These are phyloP conservation scores for Microtus montanus DNA, from an alignment of 2,113 vertebrate genomes.

Conservation along the genomic window DNA sequence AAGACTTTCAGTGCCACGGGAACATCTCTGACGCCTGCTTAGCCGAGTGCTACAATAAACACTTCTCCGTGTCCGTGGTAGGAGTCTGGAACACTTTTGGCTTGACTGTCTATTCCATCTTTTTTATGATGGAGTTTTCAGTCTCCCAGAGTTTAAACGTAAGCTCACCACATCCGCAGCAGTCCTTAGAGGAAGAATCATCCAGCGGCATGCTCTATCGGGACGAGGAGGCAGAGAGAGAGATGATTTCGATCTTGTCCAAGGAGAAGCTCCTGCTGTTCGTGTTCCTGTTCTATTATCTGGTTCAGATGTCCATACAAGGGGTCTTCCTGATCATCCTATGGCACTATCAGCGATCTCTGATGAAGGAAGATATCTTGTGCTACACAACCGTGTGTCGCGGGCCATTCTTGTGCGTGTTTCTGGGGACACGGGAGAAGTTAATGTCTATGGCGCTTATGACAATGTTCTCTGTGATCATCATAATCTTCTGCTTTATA, in stretches of 20 bases:
- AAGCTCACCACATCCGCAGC: background rate
- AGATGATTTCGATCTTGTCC: constrained; percentile 69
- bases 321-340: constrained; percentile 80
- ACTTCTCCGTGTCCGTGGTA: constrained; percentile 55
- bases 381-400: constrained; percentile 57
- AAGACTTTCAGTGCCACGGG: constrained; percentile 72
- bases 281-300: constrained; percentile 81
- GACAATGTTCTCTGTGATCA: constrained; percentile 71
- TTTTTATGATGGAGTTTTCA: constrained; percentile 80
- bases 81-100: constrained; percentile 69
- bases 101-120: constrained; percentile 73
- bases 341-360: constrained; percentile 71
- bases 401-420: constrained; percentile 48
- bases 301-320: constrained; percentile 75
- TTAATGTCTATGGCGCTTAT: constrained; percentile 77
- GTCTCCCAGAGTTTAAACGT: constrained; percentile 57
- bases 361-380: constrained; percentile 45
- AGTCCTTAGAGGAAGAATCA: background rate
- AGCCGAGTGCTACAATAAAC: constrained; percentile 60
- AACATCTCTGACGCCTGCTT: constrained; percentile 6
- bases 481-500: constrained; percentile 65
- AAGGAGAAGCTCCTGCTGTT: constrained; percentile 77
- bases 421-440: constrained; percentile 77
- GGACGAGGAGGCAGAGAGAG: fast-evolving
- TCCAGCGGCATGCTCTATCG: fast-evolving